These are phyloP conservation scores for Pangasius macronema DNA, from an alignment of 2,797 vertebrate species.

Conservation along the genomic window DNA sequence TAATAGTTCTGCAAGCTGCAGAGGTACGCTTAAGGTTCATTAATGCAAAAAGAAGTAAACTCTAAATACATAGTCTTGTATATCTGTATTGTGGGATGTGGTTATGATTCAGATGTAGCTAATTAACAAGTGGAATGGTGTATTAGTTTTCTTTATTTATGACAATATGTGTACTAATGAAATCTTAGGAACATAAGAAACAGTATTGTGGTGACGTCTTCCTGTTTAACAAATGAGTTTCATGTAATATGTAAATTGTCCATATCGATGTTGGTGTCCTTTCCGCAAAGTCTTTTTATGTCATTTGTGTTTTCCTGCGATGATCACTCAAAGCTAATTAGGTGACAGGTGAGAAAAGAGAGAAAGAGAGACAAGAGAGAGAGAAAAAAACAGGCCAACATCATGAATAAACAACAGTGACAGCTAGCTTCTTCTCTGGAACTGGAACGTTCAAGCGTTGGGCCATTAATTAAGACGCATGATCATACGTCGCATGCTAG, in stretches of 20 bases:
- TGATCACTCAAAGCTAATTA: conserved; percentile 58
- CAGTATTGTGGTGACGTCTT: neutral
- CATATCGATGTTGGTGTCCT: neutral
- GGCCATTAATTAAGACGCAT: conserved; percentile 56
- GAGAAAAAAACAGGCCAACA: conserved; percentile 35
- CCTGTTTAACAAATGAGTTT: neutral
- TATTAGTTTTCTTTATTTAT: conserved; percentile 3
- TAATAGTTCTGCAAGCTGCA: neutral
- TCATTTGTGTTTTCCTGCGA: conserved; percentile 45
- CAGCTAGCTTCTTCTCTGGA: conserved; percentile 35
- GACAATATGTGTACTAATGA: neutral
- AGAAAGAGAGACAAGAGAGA: conserved; percentile 18
- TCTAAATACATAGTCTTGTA: neutral
- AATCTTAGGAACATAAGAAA: neutral
- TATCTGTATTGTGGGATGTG: neutral
- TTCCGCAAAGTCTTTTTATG: conserved; percentile 14
- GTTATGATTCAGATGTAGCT: neutral
- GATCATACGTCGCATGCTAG: conserved; percentile 41
- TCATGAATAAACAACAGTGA: conserved; percentile 55
- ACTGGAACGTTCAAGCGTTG: conserved; percentile 28
- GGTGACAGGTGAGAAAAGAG: too few species aligned
- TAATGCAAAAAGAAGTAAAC: neutral
- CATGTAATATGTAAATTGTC: neutral
- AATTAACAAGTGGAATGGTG: neutral
- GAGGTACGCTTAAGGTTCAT: neutral